Conservation (phyloP, 2,113 vertebrate genomes). For the Myiozetetes cayanensis region DNA sequence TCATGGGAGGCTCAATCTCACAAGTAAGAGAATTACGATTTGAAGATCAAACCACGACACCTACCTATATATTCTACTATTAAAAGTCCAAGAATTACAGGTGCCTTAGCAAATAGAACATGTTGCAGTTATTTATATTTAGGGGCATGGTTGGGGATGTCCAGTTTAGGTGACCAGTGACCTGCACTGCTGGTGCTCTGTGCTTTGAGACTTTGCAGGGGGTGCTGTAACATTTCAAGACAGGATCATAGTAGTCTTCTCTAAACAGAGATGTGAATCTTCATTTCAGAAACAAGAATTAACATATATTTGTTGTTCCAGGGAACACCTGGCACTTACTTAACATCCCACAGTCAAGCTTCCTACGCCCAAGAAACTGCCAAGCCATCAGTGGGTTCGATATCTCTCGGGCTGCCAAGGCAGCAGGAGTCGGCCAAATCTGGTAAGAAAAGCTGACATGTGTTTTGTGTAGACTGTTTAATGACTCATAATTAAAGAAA, state of each 20-base stretch:
- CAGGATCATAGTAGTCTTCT: neutral
- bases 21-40: constrained; percentile 78
- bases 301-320: constrained; percentile 60
- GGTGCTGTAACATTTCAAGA: neutral
- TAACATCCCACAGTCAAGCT: constrained; percentile 87
- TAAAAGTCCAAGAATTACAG: neutral
- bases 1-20: constrained; percentile 96
- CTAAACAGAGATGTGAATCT: neutral
- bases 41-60: neutral
- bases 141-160: neutral
- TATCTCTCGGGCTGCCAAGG: constrained; percentile 92
- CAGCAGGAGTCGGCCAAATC: constrained; percentile 90
- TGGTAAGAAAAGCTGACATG: constrained; percentile 73
- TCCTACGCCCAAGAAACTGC: constrained; percentile 86
- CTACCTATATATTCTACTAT: neutral
- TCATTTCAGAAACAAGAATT: neutral
- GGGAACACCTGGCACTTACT: constrained; percentile 95
- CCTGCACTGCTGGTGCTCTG: neutral
- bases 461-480: neutral
- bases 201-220: neutral
- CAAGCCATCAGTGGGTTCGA: constrained; percentile 92
- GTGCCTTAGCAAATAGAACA: neutral
- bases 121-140: neutral
- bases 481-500: neutral
- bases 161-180: neutral